Evolutionary conservation across 2,113 vertebrate genomes (phyloP).

Genomic region (Cisticola juncidis): DNA sequence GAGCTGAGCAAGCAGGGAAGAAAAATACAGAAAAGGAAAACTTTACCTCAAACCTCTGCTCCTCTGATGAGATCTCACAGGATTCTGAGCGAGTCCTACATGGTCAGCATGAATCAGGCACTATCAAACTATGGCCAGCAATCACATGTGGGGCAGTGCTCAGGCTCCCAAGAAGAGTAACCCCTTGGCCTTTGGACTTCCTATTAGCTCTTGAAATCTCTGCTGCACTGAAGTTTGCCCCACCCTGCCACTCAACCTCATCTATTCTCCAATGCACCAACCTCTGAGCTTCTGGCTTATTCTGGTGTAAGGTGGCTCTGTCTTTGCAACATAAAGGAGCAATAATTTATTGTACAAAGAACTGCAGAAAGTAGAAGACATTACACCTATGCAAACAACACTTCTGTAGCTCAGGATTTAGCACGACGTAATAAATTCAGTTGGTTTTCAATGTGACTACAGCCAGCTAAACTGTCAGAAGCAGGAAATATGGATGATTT

Average conservation of each 20-base stretch:
- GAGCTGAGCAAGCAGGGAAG: background rate
- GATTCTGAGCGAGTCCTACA: background rate
- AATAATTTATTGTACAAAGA: background rate
- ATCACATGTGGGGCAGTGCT: background rate
- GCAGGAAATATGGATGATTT: background rate
- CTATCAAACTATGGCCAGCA: background rate
- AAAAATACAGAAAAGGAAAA: constrained; percentile 4
- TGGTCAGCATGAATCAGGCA: background rate
- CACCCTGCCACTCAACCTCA: background rate
- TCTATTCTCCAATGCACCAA: background rate
- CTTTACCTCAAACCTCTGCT: constrained; percentile 29
- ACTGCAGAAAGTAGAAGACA: background rate
- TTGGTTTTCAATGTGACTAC: background rate
- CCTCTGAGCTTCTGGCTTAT: background rate
- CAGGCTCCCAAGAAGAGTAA: constrained; percentile 19
- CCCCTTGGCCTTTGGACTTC: constrained; percentile 43
- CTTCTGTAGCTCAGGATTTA: background rate
- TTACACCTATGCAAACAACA: background rate
- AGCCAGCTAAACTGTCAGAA: background rate
- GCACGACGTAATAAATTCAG: background rate
- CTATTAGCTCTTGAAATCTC: constrained; percentile 13
- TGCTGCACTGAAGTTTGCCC: background rate
- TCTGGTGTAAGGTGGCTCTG: background rate
- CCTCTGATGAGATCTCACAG: background rate
- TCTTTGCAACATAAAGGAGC: background rate